Base-by-base conservation (phyloP, 23 tunicate genomes). In the Phallusia fumigata region DNA sequence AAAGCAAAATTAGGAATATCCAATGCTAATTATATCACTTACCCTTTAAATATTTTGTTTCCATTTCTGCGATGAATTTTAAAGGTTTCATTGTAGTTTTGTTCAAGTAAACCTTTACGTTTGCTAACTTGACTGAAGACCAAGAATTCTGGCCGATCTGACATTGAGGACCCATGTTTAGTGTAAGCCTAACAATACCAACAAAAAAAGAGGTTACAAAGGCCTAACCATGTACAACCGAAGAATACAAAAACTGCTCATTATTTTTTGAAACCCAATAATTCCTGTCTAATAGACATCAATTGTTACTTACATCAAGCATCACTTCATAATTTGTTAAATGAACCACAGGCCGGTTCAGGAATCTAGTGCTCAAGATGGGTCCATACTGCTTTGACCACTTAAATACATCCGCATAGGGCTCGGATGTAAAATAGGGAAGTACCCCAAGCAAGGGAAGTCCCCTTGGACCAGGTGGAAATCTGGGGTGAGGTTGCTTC, bases 361-460 rank as follows among this genome's bases (percentile, higher is more conserved):
- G 3, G 15, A 58, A 8, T 24, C 28, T 58, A 22, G 28, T 24
- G 28, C 69, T 58, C 3, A 58, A 58, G 28, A 58, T 58, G 8
- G 69, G 69, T 58, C 69, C 69, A 24, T 58, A 58, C 16, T 58
- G 8, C 28, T 58, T 58, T 22, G 69, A 58, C 69, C 69, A 58
- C 69, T 58, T 16, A 58, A 6, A 24, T 6, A 58, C 16, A 8
- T 58, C 13, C 69, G 8, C 13, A 16, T 6, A 24, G 28, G 69
- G 69, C 16, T 21, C 28, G 3, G 69, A 11, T 6, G 69, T 8
- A 22, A 13, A 22, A 58, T 21, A 58, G 3, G 16, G 69, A 1
- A 24, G 8, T 58, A 24, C 69, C 26, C 69, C 69, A 58, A 58
- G 28, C 26, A 58, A 58, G 69, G 69, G 69, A 21, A 58, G 1